Base-by-base conservation (phyloP, 2,888 invertebrate genomes). In the Geophilus truncorum region DNA sequence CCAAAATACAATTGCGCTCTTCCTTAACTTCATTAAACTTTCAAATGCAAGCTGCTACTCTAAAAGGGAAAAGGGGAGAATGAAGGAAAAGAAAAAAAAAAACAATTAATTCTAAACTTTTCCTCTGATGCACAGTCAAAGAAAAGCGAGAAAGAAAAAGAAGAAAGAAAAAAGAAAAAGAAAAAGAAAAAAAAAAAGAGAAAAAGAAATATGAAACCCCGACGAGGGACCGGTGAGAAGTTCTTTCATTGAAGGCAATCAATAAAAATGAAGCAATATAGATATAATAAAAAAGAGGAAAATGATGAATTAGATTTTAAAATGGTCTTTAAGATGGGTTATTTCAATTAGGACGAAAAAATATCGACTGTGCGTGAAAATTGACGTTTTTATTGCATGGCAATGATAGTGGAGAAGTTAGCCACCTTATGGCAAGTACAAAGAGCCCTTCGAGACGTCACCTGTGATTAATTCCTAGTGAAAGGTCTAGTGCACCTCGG, bases 351-450 rank as follows among this genome's bases (percentile, higher is more conserved):
- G 23, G 25, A 12, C 57, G n/a, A 10, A 45, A 62, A 62, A 23
- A 62, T 62, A 62, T 62, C 28, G 62, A 62, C 45, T 25, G 62
- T 9, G 25, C 25, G 62, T 25, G 62, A 62, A 62, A 62, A 62
- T 62, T 62, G 62, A 62, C 62, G 62, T 62, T 62, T 62, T 62
- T 62, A 62, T 62, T 62, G 62, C 62, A 62, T 62, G 62, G 62
- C 62, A 62, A 62, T 62, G 62, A 62, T 62, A 62, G 62, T 23
- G 62, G 28, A 62, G 62, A 62, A 62, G 62, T 62, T 62, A 28
- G 62, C 25, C 62, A 62, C 62, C 62, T 62, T 62, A 62, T 62
- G 23, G 62, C 62, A 62, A 23, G 62, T 62, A 62, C 62, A 62
- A 62, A 62, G 62, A 62, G 62, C 62, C 62, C 62, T 62, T 62